A percentile compares a stretch with the other conserved stretches of the same genome.
Evolutionary conservation across 2,113 vertebrate genomes (phyloP).

Genomic region (Xerus inauris): DNA sequence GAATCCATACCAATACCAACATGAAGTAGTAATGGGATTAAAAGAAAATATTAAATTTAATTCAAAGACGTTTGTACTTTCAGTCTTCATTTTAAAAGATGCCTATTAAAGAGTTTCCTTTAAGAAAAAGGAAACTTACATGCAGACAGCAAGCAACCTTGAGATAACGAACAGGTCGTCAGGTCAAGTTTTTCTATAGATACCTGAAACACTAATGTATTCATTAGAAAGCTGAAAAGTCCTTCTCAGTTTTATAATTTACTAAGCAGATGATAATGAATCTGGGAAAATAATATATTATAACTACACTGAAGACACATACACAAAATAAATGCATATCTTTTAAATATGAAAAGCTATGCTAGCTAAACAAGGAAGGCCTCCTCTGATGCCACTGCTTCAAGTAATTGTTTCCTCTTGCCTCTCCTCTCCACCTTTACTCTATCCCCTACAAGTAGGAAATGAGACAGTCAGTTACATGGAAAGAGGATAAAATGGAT

Average conservation of each 20-base stretch:
- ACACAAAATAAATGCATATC: not conserved
- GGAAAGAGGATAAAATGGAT: not conserved
- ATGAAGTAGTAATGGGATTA: not conserved
- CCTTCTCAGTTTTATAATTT: slow-evolving; percentile 23
- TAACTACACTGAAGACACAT: not conserved
- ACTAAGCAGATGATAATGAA: not conserved
- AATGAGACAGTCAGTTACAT: slow-evolving; percentile 12
- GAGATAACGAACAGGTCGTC: not conserved
- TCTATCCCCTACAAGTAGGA: not conserved
- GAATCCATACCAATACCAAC: not conserved
- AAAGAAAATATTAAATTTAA: not conserved
- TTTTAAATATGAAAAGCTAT: not conserved
- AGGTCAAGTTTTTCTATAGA: not conserved
- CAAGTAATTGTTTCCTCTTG: not conserved
- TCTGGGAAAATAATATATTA: not conserved
- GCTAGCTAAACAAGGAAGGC: not conserved
- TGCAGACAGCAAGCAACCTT: not conserved
- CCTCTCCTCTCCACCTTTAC: not conserved
- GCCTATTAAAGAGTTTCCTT: not conserved
- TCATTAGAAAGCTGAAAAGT: slow-evolving; percentile 23
- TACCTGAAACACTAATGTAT: not conserved
- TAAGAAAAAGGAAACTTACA: not conserved
- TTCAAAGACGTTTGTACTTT: slow-evolving; percentile 14
- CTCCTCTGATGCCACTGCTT: not conserved
- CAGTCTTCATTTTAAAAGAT: not conserved